Evolutionary conservation across 1,140 invertebrate genomes (phyloP), one percentile per base, ranked within the genome.

Genomic region (Drosophila littoralis): DNA sequence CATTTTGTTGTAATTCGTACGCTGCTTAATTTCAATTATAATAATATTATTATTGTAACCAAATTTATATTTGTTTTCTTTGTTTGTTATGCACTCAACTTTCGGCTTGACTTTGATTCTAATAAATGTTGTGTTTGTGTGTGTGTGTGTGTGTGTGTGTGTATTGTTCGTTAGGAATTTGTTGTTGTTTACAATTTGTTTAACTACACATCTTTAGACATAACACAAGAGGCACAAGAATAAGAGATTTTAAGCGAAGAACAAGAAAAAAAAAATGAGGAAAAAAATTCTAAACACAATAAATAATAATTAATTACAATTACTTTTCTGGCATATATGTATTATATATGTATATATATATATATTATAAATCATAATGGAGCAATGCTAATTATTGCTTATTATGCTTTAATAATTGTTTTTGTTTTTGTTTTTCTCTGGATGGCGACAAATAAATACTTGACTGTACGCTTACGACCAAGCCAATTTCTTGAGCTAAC

Each of bases 261-360:
- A 8, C 22, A 6, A 35, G n/a, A 69, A 60, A 13, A 71, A 55
- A 55, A 57, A 64, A 35, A 63, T 46, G 13, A 13, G 7, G 36
- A 17, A 17, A 17, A 28, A 67, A 60, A 46, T 57, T 63, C 33
- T 71, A 77, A 74, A 67, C 48, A 43, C 57, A 80, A 81, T 86
- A 89, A 72, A 84, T 72, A 72, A 84, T 72, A 81, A 81, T 81
- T 85, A 82, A 70, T 73, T 82, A 88, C 59, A 81, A 71, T 75
- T 75, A 81, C 55, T 71, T 60, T 74, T 59, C 55, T 64, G 64
- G 60, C 64, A 63, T 59, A 66, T 66, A 28, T 38, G 13, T 52
- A 12, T 45, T 61, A 10, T 40, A 36, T 42, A 22, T 42, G 32
- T 10, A 12, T 46, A 46, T 40, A 46, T 17, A 15, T 45, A 60